Conservation (phyloP, 1,140 invertebrate genomes). For the Ctenoplectra terminalis region DNA sequence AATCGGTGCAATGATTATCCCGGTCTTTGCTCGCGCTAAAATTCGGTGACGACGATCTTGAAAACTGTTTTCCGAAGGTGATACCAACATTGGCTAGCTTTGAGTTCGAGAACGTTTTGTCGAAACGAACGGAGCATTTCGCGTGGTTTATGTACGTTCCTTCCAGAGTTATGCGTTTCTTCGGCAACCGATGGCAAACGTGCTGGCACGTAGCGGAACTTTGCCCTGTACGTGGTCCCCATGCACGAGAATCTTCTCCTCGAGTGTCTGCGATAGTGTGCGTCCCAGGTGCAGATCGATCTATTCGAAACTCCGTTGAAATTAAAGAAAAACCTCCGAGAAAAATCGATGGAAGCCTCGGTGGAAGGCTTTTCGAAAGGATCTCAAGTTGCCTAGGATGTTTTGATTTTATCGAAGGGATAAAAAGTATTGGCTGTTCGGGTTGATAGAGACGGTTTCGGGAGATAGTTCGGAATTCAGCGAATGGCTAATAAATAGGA, state of each 20-base stretch:
- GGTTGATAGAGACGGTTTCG: background rate
- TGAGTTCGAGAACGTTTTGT: constrained; percentile 12
- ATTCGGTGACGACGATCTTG: constrained; percentile 15
- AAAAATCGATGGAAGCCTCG: background rate
- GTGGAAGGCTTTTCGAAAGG: background rate
- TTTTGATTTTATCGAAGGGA: background rate
- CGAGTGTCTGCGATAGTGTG: constrained; percentile 29
- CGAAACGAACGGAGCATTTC: constrained; percentile 38
- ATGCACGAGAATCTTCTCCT: constrained; percentile 7
- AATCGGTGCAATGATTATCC: background rate
- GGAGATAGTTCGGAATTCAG: background rate
- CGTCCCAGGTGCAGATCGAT: background rate
- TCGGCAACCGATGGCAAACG: constrained; percentile 49
- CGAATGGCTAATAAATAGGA: constrained; percentile 4
- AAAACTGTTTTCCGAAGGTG: background rate
- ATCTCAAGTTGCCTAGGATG: too few species aligned
- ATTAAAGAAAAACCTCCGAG: constrained; percentile 2
- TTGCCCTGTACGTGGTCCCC: constrained; percentile 61
- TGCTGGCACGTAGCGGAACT: constrained; percentile 70
- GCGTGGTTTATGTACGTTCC: constrained; percentile 38
- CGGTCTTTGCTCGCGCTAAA: background rate
- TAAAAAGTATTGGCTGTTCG: background rate
- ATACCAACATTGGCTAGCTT: background rate
- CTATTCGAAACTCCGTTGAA: background rate
- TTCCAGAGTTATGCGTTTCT: constrained; percentile 52